These are phyloP conservation scores for Potamarius usumacintae DNA, from an alignment of 2,113 vertebrate species.

Conservation along the genomic window DNA sequence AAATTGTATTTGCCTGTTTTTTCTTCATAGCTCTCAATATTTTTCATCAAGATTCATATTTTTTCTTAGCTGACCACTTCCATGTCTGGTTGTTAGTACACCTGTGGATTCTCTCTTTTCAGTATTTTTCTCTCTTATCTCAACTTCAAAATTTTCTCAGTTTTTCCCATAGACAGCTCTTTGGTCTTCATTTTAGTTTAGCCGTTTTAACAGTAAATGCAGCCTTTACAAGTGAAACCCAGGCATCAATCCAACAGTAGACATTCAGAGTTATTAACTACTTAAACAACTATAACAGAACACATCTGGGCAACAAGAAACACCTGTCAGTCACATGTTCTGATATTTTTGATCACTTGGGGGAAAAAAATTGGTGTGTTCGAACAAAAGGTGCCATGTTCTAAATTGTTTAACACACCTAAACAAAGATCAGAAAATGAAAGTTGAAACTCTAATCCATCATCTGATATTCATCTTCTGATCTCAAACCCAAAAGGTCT, in stretches of 20 bases:
- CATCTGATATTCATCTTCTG: neutral
- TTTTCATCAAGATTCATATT: neutral
- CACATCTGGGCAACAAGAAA: neutral
- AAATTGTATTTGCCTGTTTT: neutral
- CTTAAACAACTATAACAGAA: neutral
- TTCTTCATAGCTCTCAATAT: neutral
- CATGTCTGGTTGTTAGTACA: neutral
- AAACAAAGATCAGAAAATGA: too few relatives aligned
- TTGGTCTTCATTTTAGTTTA: neutral
- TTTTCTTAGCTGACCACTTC: neutral
- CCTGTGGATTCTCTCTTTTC: neutral
- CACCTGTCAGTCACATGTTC: neutral
- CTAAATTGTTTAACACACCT: too few relatives aligned
- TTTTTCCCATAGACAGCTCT: neutral
- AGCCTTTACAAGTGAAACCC: neutral
- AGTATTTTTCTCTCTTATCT: neutral
- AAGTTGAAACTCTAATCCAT: neutral
- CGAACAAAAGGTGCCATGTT: neutral
- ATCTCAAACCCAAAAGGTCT: neutral
- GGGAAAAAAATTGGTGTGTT: neutral
- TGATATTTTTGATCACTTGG: neutral
- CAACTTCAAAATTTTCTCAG: neutral
- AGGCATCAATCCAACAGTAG: neutral
- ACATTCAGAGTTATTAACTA: neutral
- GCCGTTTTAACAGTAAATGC: neutral